A percentile compares a stretch with the other conserved stretches of the same genome.
phyloP scores from a whole-genome alignment of 2,888 invertebrate genomes.

The Andrena praecox region DNA sequence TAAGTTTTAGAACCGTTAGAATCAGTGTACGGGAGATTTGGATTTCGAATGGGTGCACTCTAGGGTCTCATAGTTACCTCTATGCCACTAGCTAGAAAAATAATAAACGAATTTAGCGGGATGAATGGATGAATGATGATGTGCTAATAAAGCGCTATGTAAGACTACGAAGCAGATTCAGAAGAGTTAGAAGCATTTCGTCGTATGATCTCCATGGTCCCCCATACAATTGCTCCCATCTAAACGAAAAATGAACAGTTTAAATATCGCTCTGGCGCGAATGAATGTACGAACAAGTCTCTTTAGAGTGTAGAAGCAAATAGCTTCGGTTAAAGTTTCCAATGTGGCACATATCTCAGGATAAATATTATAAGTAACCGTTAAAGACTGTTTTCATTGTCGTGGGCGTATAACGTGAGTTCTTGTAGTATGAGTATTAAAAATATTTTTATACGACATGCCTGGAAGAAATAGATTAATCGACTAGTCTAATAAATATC shows the following conservation, averaged over 20 bases:
- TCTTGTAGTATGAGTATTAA: constrained; percentile 2
- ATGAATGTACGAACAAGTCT: constrained; percentile 24
- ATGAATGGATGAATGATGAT: constrained; percentile 80
- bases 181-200: constrained; percentile 82
- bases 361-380: constrained; percentile 26
- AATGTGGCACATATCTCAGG: constrained; percentile 33
- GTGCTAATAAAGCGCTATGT: constrained; percentile 83
- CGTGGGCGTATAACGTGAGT: constrained; percentile 12
- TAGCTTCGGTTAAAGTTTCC: constrained; percentile 7
- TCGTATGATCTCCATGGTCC: constrained; percentile 81
- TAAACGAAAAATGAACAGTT: constrained; percentile 76
- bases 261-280: constrained; percentile 37
- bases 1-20: constrained; percentile 16
- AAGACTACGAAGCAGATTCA: constrained; percentile 83
- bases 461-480: constrained; percentile 43
- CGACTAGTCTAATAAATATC: background rate
- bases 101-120: constrained; percentile 81
- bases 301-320: constrained; percentile 21
- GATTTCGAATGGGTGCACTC: constrained; percentile 34
- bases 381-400: constrained; percentile 4
- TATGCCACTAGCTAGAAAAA: constrained; percentile 80
- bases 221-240: constrained; percentile 85
- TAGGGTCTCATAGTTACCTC: constrained; percentile 82
- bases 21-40: background rate
- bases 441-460: constrained; percentile 15